Base-by-base conservation (phyloP, 2,888 invertebrate genomes). In the Dyspetes luteomarginatus region DNA sequence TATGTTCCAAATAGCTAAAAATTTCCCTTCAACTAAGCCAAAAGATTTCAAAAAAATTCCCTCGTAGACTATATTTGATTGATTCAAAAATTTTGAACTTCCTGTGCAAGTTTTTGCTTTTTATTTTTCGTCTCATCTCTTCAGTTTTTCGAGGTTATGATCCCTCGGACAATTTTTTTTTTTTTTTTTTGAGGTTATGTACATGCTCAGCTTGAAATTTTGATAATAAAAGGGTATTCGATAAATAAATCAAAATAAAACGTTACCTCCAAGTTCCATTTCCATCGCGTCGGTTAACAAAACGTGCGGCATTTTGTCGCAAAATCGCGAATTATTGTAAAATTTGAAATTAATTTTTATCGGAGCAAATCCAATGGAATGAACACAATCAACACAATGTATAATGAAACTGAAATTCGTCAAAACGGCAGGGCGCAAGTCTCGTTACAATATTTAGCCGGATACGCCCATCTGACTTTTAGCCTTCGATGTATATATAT, bases 221-320 rank as follows among this genome's bases (percentile, higher is more conserved):
- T 30, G 26, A 41, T 19, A 24, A 64, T 9, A 17, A 17, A 2
- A 64, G 28, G 7, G 9, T 48, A 45, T 15, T 67, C 48, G 58
- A 5, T 65, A 43, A 26, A 22, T 36, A 3, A 45, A 55, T 7
- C 36, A 62, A 56, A 65, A 50, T 45, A 15, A n/a, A 15, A 60
- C 60, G 24, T 76, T 85, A 87, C 88, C 88, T 85, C 84, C 85
- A 7, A 87, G 80, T 78, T 86, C 86, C 73, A 85, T 74, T 30
- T 86, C 85, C 62, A 90, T 85, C 28, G 89, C 85, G 58, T 90
- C 90, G 15, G 86, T 81, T 75, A 90, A 84, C 28, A 91, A 62
- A 73, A 89, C 86, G 48, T 85, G 85, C 26, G 91, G 90, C 91
- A 91, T 91, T 43, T 30, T 43, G 2, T 52, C 12, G 12, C 24